Conservation (phyloP, 2,113 vertebrate genomes). For the Anthoscopus minutus region DNA sequence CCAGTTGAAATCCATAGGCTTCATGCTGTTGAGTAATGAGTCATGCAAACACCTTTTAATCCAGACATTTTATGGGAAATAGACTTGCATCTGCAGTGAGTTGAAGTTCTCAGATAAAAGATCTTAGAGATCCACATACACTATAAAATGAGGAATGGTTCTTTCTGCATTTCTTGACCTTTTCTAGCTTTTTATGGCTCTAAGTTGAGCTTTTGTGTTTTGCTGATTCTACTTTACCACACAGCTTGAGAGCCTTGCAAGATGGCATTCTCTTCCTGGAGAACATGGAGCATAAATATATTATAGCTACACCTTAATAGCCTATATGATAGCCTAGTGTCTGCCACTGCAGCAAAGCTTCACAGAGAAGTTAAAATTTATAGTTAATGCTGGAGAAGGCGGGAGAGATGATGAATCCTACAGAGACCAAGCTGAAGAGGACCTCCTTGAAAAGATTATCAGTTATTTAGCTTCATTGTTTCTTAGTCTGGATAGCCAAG, state of each 20-base stretch:
- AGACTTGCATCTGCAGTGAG: neutral
- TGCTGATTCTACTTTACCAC: neutral
- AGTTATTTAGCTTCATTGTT: neutral
- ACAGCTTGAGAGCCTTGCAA: neutral
- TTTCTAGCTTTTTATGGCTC: neutral
- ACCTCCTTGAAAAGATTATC: neutral
- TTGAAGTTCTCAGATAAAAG: neutral
- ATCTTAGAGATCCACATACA: neutral
- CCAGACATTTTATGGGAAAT: neutral
- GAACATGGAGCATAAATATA: neutral
- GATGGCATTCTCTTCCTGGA: neutral
- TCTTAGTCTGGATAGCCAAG: neutral
- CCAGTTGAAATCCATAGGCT: neutral
- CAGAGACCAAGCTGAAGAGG: neutral
- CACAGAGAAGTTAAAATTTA: neutral
- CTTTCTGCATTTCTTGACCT: neutral
- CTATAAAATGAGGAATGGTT: neutral
- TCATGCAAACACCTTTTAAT: neutral
- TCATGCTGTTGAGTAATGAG: neutral
- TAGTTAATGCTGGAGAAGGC: neutral
- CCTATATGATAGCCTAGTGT: neutral
- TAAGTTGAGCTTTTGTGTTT: neutral
- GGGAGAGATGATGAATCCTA: neutral
- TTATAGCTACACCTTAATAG: neutral
- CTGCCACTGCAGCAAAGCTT: neutral